Evolutionary conservation across 2,888 invertebrate genomes (phyloP).

Genomic region (Aleiodes leptofemur): DNA sequence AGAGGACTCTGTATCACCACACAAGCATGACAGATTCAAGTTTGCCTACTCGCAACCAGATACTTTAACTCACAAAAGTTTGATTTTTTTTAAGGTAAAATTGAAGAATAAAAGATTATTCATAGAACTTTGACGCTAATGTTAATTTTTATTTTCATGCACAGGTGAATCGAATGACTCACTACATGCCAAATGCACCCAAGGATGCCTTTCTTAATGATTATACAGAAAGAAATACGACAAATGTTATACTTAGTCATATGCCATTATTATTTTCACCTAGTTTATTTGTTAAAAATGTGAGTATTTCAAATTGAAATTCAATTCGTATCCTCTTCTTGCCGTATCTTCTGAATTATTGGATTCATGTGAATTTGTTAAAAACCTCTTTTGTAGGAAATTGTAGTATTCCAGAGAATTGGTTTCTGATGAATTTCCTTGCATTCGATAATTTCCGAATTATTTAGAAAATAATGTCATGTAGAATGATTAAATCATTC

Average conservation of each 20-base stretch:
- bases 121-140: slow-evolving; percentile 11
- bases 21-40: slow-evolving; percentile 85
- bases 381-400: not conserved
- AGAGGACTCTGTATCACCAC: slow-evolving; percentile 82
- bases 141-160: slow-evolving; percentile 28
- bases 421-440: too few species aligned
- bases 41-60: slow-evolving; percentile 79
- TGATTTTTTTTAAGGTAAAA: slow-evolving; percentile 83
- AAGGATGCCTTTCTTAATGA: slow-evolving; percentile 74
- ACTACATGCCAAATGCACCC: slow-evolving; percentile 78
- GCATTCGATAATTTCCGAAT: too few species aligned
- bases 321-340: slow-evolving; percentile 37
- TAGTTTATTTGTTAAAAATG: slow-evolving; percentile 77
- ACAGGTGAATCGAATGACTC: slow-evolving; percentile 80
- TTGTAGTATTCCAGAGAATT: too few species aligned
- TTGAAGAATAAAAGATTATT: not conserved
- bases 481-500: slow-evolving; percentile 12
- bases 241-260: slow-evolving; percentile 84
- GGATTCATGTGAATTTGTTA: too few species aligned
- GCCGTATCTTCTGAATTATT: not conserved
- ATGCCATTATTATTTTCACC: slow-evolving; percentile 81
- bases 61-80: slow-evolving; percentile 79
- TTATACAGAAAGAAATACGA: slow-evolving; percentile 75
- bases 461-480: not conserved
- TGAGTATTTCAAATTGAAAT: slow-evolving; percentile 67